Percentiles rank a stretch among this genome's conserved stretches.
Evolutionary conservation across 1,140 invertebrate species (phyloP).

Genomic region (Danaus plexippus): DNA sequence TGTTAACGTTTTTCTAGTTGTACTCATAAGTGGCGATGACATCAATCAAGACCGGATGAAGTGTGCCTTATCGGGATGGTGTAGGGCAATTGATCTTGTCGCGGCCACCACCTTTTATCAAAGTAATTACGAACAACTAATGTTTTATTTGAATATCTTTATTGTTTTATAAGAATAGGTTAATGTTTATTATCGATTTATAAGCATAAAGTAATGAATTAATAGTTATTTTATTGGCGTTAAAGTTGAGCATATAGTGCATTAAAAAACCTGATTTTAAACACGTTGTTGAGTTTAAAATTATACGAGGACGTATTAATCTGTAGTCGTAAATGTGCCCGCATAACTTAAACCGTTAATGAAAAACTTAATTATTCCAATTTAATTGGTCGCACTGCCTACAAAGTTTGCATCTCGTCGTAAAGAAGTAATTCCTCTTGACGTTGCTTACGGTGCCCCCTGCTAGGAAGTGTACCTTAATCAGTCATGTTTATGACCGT

Average conservation of each 20-base stretch:
- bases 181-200: not conserved
- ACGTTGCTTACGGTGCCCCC: slow-evolving; percentile 35
- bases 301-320: no score
- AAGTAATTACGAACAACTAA: slow-evolving; percentile 35
- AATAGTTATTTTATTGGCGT: no score
- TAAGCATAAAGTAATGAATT: not conserved
- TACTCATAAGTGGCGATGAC: slow-evolving; percentile 52
- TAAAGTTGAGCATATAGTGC: no score
- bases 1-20: slow-evolving; percentile 39
- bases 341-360: no score
- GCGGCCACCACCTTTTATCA: slow-evolving; percentile 47
- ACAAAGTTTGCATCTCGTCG: slow-evolving; percentile 44
- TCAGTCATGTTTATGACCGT: slow-evolving; percentile 62
- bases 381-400: slow-evolving; percentile 23
- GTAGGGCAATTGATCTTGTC: slow-evolving; percentile 55
- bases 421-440: slow-evolving; percentile 48
- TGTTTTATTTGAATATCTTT: slow-evolving; percentile 2
- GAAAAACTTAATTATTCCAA: not conserved
- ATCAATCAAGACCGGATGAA: slow-evolving; percentile 48
- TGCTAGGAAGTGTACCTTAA: slow-evolving; percentile 51
- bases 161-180: slow-evolving; percentile 1
- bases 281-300: no score
- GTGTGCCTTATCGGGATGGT: slow-evolving; percentile 40
- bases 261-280: no score
- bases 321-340: slow-evolving; percentile 24